Percentiles rank a stretch among this genome's conserved stretches.
Conservation (phyloP, 2,113 vertebrate genomes). For the Pelvicachromis taeniatus region DNA sequence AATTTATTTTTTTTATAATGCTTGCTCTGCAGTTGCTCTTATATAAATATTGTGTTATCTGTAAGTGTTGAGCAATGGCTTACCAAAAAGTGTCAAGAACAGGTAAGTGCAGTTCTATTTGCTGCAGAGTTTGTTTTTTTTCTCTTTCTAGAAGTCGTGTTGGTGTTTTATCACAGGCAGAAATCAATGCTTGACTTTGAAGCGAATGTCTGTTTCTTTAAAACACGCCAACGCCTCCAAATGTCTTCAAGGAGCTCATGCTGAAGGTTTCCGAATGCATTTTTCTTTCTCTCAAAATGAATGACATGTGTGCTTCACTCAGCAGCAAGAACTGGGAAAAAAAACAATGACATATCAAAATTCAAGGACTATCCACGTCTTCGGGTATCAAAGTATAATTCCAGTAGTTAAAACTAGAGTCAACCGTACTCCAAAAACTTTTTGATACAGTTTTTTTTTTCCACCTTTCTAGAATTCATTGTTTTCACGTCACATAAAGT, state of each 20-base stretch:
- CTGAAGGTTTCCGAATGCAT: conserved; percentile 20
- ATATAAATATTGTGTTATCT: conserved; percentile 11
- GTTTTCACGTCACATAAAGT: background rate
- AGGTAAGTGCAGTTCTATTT: conserved; percentile 8
- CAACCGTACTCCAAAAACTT: background rate
- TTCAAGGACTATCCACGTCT: background rate
- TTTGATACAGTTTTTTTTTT: background rate
- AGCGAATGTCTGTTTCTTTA: conserved; percentile 14
- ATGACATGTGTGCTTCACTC: background rate
- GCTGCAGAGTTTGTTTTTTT: background rate
- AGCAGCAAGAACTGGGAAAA: background rate
- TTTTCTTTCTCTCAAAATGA: conserved; percentile 19
- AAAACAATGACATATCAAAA: background rate
- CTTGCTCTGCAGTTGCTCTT: background rate
- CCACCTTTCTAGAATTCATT: background rate
- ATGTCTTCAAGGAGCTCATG: background rate
- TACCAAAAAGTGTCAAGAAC: conserved; percentile 2
- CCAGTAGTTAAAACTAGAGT: background rate
- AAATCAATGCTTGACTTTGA: conserved; percentile 24
- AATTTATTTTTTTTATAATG: background rate
- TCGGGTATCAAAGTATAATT: background rate
- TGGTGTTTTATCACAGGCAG: conserved; percentile 26
- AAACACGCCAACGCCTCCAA: background rate
- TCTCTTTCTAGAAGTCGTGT: background rate
- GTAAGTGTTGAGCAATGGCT: conserved; percentile 5